phyloP scores from a whole-genome alignment of 2,888 invertebrate genomes.

The Perdita meconis region DNA sequence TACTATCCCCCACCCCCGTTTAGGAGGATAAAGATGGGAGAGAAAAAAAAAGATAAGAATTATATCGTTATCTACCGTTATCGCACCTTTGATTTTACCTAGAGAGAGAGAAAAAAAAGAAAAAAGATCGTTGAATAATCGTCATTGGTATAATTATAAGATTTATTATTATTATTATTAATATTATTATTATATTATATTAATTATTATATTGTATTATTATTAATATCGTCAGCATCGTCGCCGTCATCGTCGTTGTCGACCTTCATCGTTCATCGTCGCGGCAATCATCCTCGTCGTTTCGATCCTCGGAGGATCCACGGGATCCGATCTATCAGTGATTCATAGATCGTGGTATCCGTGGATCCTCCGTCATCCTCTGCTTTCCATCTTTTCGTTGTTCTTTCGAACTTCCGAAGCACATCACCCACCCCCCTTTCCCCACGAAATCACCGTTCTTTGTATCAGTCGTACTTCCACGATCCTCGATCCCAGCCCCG shows the following conservation, averaged over 20 bases:
- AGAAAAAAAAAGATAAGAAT: conserved; percentile 11
- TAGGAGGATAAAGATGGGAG: conserved; percentile 46
- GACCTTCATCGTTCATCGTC: conserved; percentile 40
- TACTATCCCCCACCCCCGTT: conserved; percentile 45
- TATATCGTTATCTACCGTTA: conserved; percentile 63
- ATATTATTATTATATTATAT: conserved; percentile 45
- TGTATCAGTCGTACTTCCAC: background rate
- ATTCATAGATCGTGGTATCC: too few relatives aligned
- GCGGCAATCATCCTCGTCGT: conserved; percentile 27
- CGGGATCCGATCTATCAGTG: too few relatives aligned
- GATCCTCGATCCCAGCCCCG: background rate
- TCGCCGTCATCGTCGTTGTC: conserved; percentile 44
- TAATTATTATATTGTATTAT: conserved; percentile 57
- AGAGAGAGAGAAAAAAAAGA: too few relatives aligned
- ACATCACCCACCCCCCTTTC: too few relatives aligned
- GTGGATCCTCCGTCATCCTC: too few relatives aligned
- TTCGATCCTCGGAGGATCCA: too few relatives aligned
- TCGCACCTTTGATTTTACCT: conserved; percentile 61
- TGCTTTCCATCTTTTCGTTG: background rate
- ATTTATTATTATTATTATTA: conserved; percentile 59
- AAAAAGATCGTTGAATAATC: conserved; percentile 62
- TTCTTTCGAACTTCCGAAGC: too few relatives aligned
- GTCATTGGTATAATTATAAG: conserved; percentile 60
- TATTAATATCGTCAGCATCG: conserved; percentile 54
- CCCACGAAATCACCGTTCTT: background rate